Conservation (phyloP, 2,888 invertebrate species). For the Hartigia nigra region DNA sequence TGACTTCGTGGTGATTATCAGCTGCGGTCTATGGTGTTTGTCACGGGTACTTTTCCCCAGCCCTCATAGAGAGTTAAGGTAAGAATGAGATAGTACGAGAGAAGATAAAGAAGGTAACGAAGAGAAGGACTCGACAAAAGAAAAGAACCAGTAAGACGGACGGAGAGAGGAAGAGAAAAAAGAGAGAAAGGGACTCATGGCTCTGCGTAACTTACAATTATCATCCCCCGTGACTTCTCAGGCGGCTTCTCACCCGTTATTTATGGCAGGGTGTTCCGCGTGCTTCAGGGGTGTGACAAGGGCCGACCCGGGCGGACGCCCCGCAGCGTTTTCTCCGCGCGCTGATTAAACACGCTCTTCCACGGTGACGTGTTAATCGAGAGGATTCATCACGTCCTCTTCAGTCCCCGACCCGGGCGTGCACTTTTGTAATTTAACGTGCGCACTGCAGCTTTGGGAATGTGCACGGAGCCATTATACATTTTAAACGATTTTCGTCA, state of each 20-base stretch:
- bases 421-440: constrained; percentile 17
- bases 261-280: constrained; percentile 52
- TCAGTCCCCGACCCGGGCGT: constrained; percentile 19
- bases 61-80: constrained; percentile 6
- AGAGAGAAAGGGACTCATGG: constrained; percentile 5
- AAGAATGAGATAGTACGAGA: not conserved
- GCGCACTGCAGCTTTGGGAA: not conserved
- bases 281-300: constrained; percentile 31
- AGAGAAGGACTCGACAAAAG: not conserved
- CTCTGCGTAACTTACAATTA: constrained; percentile 55
- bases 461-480: not conserved
- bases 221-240: constrained; percentile 43
- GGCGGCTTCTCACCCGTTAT: constrained; percentile 45
- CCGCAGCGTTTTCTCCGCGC: constrained; percentile 55
- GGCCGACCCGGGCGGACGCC: constrained; percentile 50
- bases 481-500: not conserved
- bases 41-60: constrained; percentile 1
- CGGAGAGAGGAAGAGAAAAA: not conserved
- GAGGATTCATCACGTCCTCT: constrained; percentile 54
- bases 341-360: constrained; percentile 60
- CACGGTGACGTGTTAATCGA: constrained; percentile 60
- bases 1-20: not conserved
- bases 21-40: constrained; percentile 13
- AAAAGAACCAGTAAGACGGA: not conserved
- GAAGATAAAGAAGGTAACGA: not conserved